These are phyloP conservation scores for Odontophorus gujanensis DNA, from an alignment of 2,113 vertebrate genomes.

Conservation along the genomic window DNA sequence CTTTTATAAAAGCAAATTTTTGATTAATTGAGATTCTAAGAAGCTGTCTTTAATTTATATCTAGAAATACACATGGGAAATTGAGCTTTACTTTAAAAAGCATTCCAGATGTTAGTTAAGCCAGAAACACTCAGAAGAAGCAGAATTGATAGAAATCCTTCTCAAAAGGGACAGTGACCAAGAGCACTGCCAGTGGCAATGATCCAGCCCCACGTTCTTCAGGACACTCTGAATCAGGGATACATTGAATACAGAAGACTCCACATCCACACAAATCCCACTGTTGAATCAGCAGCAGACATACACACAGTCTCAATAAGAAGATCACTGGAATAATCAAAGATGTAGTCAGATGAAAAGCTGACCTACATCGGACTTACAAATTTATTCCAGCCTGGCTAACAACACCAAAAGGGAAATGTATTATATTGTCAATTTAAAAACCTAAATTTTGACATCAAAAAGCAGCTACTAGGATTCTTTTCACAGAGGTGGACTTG, in stretches of 20 bases:
- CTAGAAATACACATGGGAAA: neutral
- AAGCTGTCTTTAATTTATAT: neutral
- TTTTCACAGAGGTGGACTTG: neutral
- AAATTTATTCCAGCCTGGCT: neutral
- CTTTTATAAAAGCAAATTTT: neutral
- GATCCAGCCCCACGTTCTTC: neutral
- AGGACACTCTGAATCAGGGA: neutral
- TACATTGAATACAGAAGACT: neutral
- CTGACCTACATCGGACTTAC: neutral
- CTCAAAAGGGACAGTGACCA: neutral
- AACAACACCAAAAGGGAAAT: neutral
- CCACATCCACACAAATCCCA: neutral
- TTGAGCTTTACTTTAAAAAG: neutral
- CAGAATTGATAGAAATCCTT: neutral
- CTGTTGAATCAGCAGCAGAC: neutral
- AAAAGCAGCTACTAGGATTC: neutral
- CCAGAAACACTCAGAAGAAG: neutral
- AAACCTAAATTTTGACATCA: neutral
- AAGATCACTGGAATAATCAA: neutral
- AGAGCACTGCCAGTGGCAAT: neutral
- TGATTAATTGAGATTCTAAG: neutral
- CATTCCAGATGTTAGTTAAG: neutral
- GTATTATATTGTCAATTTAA: neutral
- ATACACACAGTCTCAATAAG: rapidly evolving
- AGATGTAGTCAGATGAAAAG: neutral